Conservation (phyloP, 2,888 invertebrate species). For the Campoplex capitator region DNA sequence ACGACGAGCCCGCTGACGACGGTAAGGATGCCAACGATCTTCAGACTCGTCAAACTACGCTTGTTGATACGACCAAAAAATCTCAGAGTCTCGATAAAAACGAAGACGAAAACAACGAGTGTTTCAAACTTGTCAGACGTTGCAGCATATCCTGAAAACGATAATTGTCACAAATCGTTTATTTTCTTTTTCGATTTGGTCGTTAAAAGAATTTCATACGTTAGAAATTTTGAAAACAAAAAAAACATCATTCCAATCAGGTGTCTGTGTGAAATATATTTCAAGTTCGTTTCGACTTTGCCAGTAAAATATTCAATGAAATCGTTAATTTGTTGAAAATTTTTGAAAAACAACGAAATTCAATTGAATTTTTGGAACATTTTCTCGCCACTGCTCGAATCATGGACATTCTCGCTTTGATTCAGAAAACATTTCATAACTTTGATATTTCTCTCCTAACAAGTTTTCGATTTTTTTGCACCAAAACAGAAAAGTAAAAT, state of each 20-base stretch:
- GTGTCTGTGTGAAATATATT: background rate
- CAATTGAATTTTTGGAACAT: too few species aligned
- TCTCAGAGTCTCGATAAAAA: slow-evolving; percentile 66
- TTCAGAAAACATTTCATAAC: background rate
- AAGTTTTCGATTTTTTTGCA: background rate
- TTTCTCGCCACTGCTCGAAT: too few species aligned
- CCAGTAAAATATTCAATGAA: background rate
- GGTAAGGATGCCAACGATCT: slow-evolving; percentile 78
- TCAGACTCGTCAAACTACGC: slow-evolving; percentile 66
- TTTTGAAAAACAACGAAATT: background rate
- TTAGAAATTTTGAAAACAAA: background rate
- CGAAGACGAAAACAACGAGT: slow-evolving; percentile 74
- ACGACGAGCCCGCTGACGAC: slow-evolving; percentile 76
- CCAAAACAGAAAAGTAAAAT: background rate
- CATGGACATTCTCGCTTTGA: too few species aligned
- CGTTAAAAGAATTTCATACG: background rate
- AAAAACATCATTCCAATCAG: background rate
- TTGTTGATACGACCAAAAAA: slow-evolving; percentile 62
- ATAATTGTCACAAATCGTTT: background rate
- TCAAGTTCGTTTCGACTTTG: background rate
- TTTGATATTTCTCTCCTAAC: too few species aligned
- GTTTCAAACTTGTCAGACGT: slow-evolving; percentile 74
- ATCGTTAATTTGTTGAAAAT: too few species aligned
- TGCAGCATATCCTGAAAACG: slow-evolving; percentile 78
- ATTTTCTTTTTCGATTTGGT: background rate